phyloP scores from a whole-genome alignment of 2,797 vertebrate genomes.

The Scomberomorus guttatus region DNA sequence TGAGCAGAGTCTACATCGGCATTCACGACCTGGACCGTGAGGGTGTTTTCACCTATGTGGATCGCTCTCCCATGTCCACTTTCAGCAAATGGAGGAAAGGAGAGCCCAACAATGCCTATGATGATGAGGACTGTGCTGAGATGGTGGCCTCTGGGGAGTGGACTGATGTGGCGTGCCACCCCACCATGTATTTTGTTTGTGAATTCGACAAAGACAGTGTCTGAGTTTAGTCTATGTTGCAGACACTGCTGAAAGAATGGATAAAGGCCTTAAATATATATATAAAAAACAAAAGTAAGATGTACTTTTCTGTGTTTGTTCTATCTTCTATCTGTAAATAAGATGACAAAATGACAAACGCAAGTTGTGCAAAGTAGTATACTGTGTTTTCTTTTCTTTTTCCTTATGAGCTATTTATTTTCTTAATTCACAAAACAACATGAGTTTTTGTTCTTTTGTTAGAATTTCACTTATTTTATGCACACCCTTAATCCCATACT shows the following conservation, averaged over 20 bases:
- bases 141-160: constrained; percentile 95
- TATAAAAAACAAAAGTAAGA: background rate
- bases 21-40: constrained; percentile 94
- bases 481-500: constrained; percentile 17
- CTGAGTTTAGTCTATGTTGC: constrained; percentile 54
- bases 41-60: constrained; percentile 92
- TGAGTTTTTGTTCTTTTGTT: constrained; percentile 12
- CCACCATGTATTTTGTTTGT: constrained; percentile 97
- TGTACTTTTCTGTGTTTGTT: constrained; percentile 3
- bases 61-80: constrained; percentile 94
- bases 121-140: constrained; percentile 97
- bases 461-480: constrained; percentile 16
- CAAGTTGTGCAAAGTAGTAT: constrained; percentile 38
- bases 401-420: constrained; percentile 60
- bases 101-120: constrained; percentile 96
- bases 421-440: constrained; percentile 26
- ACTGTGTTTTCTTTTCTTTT: constrained; percentile 20
- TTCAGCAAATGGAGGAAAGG: constrained; percentile 96
- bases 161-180: constrained; percentile 95
- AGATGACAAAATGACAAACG: constrained; percentile 38
- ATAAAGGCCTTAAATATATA: background rate
- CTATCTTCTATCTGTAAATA: constrained; percentile 51
- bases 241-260: background rate
- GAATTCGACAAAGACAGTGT: constrained; percentile 95
- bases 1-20: constrained; percentile 94